A percentile compares a stretch with the other conserved stretches of the same genome.
phyloP scores from a whole-genome alignment of 2,797 vertebrate species.

The Spondyliosoma cantharus region DNA sequence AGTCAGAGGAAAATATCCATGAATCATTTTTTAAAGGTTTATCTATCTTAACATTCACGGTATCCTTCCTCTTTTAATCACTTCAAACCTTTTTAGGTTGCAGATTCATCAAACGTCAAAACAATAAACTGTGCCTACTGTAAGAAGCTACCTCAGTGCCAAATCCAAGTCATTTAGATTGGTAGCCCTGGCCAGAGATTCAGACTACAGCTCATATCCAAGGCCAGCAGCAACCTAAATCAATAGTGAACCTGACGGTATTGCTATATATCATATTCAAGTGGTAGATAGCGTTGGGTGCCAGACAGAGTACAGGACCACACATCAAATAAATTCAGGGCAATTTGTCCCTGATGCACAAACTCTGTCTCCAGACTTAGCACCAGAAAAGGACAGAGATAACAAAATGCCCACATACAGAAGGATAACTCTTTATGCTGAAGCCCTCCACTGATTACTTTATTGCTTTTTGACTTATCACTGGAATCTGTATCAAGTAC shows the following conservation, averaged over 20 bases:
- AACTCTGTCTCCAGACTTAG: constrained; percentile 45
- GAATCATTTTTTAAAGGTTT: neutral
- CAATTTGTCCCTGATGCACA: constrained; percentile 52
- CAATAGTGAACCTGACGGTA: constrained; percentile 60
- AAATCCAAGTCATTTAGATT: constrained; percentile 69
- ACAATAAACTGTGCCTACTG: constrained; percentile 36
- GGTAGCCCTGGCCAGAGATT: constrained; percentile 46
- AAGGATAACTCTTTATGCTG: constrained; percentile 11
- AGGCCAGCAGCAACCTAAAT: constrained; percentile 62
- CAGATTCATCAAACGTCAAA: constrained; percentile 36
- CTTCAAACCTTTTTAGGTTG: constrained; percentile 25
- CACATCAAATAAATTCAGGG: constrained; percentile 58
- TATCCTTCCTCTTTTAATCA: constrained; percentile 22
- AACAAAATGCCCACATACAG: constrained; percentile 33
- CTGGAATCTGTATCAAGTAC: neutral
- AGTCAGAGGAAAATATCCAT: neutral
- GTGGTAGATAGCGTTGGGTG: constrained; percentile 45
- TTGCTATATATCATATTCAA: constrained; percentile 73
- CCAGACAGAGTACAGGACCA: constrained; percentile 46
- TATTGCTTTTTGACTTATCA: neutral
- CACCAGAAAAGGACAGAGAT: constrained; percentile 25
- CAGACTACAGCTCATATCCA: constrained; percentile 65
- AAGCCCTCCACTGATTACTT: constrained; percentile 11
- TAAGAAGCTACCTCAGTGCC: constrained; percentile 50
- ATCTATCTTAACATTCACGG: constrained; percentile 1